Conservation (phyloP, 2,888 invertebrate genomes). For the Ischnura elegans region DNA sequence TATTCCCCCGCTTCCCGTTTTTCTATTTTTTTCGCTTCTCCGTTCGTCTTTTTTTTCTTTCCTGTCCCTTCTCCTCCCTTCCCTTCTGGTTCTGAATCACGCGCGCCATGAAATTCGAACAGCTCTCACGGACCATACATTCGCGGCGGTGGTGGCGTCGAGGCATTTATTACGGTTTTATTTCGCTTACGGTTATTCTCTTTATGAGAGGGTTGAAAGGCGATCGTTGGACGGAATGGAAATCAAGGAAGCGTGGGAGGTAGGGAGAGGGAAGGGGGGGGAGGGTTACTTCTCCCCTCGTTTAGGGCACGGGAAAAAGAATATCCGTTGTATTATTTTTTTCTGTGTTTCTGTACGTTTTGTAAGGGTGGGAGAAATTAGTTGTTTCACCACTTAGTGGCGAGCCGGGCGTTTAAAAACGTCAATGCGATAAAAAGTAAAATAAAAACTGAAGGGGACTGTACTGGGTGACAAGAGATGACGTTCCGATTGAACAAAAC, state of each 20-base stretch:
- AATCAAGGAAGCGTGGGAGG: neutral
- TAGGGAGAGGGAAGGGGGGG: neutral
- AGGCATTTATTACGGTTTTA: slow-evolving; percentile 33
- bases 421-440: too few relatives aligned
- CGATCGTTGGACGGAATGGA: neutral
- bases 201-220: slow-evolving; percentile 28
- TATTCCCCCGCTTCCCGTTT: neutral
- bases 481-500: neutral
- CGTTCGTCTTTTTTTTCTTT: neutral
- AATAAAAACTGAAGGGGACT: too few relatives aligned
- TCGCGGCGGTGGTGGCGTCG: slow-evolving; percentile 16
- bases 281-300: neutral
- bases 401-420: neutral
- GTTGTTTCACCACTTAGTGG: slow-evolving; percentile 9
- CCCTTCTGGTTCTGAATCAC: slow-evolving; percentile 45
- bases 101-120: slow-evolving; percentile 52
- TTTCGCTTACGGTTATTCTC: slow-evolving; percentile 56
- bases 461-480: slow-evolving; percentile 1
- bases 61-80: neutral
- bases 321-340: neutral
- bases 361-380: neutral
- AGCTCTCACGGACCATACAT: slow-evolving; percentile 54
- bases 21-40: neutral
- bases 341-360: neutral
- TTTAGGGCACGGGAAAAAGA: neutral